These are phyloP conservation scores for Drosophila baimaii DNA, from an alignment of 1,140 invertebrate genomes.

Conservation along the genomic window DNA sequence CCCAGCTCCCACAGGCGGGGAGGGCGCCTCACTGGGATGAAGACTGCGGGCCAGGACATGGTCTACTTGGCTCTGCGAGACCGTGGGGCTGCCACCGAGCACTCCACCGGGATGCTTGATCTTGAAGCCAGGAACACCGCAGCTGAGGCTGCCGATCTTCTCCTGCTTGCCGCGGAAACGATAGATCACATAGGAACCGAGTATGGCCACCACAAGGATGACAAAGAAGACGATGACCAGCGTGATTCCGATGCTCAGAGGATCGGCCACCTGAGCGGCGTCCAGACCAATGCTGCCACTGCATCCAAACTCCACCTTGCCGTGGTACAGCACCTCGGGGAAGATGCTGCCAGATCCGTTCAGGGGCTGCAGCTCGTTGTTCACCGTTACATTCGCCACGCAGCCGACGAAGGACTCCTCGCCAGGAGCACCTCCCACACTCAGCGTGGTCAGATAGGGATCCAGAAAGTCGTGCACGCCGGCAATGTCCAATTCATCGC, in stretches of 20 bases:
- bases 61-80: constrained; percentile 86
- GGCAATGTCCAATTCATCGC: constrained; percentile 92
- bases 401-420: constrained; percentile 92
- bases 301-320: constrained; percentile 89
- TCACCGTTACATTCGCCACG: constrained; percentile 94
- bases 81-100: constrained; percentile 84
- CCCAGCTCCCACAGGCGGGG: constrained; percentile 75
- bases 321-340: constrained; percentile 87
- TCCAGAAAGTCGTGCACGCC: constrained; percentile 96
- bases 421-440: constrained; percentile 89
- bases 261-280: constrained; percentile 91
- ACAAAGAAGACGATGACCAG: constrained; percentile 97
- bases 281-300: constrained; percentile 89
- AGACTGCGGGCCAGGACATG: constrained; percentile 86
- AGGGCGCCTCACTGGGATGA: constrained; percentile 65
- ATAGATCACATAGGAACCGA: constrained; percentile 95
- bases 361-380: constrained; percentile 94
- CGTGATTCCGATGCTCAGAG: constrained; percentile 94
- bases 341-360: constrained; percentile 94
- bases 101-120: constrained; percentile 88
- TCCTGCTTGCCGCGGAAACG: constrained; percentile 93
- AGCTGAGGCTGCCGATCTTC: constrained; percentile 87
- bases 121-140: constrained; percentile 85
- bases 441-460: constrained; percentile 92
- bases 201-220: constrained; percentile 93